Evolutionary conservation across 2,888 invertebrate genomes (phyloP).

Genomic region (Hirtodrosophila trivittata): DNA sequence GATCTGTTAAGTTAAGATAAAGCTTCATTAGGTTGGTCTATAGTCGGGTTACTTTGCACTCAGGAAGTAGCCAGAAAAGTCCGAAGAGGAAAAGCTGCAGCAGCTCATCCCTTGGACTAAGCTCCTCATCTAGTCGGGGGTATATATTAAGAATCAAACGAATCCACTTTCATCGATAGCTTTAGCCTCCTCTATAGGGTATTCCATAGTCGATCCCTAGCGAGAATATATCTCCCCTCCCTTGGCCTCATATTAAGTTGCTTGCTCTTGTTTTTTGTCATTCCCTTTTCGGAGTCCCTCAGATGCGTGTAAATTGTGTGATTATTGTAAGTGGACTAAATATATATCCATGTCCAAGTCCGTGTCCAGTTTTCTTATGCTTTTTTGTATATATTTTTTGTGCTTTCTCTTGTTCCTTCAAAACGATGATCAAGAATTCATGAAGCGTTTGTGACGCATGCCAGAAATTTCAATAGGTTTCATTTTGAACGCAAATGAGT

Average conservation of each 20-base stretch:
- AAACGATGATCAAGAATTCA: constrained; percentile 55
- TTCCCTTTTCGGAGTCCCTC: constrained; percentile 20
- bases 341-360: constrained; percentile 22
- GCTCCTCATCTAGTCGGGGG: too few species aligned
- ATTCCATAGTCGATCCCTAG: too few species aligned
- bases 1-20: too few species aligned
- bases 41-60: too few species aligned
- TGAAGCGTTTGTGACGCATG: constrained; percentile 44
- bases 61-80: too few species aligned
- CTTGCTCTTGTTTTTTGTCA: constrained; percentile 5
- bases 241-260: constrained; percentile 10
- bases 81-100: too few species aligned
- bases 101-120: too few species aligned
- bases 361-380: constrained; percentile 9
- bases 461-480: constrained; percentile 49
- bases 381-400: background rate
- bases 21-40: too few species aligned
- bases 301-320: constrained; percentile 76
- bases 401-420: background rate
- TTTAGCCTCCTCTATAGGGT: too few species aligned
- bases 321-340: constrained; percentile 72
- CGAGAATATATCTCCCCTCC: too few species aligned
- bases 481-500: constrained; percentile 41
- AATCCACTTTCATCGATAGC: too few species aligned
- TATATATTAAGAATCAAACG: too few species aligned